Evolutionary conservation across 2,797 vertebrate genomes (phyloP), one percentile per base, ranked within the genome.

Genomic region (Alfaro cultratus): DNA sequence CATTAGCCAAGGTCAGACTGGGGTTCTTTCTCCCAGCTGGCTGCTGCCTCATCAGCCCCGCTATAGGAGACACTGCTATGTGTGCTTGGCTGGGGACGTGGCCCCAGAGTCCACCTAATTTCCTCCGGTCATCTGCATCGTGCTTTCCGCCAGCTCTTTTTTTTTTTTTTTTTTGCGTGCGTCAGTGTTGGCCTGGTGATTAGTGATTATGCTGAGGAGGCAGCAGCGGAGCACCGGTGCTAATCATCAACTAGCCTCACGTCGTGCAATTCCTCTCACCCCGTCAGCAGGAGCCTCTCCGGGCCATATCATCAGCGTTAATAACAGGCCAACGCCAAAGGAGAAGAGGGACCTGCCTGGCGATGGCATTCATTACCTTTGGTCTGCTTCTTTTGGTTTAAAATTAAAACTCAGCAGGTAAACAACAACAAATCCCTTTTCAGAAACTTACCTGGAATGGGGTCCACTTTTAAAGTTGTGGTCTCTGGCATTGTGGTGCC

Each of bases 171-270:
- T 51, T 74, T 60, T 15, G 79, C 77, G 75, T 70, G 80, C 45
- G 80, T 77, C 60, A 68, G 83, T 80, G 86, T 89, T 73, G 83
- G 85, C 83, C 84, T 74, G 83, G 91, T 95, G 94, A 95, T 95
- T 94, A 94, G 89, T 89, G 91, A 92, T 95, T 93, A 93, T 92
- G 95, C 95, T 96, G 95, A 95, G 91, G 82, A 89, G 88, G 95
- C 94, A 93, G 88, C 91, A 94, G 83, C 91, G 86, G 88, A 91
- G 91, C 80, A 79, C 88, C 89, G 78, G 87, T 76, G 88, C 93
- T 95, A 93, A 95, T 95, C 93, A 94, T 91, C 87, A 86, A 80
- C 88, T 72, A 79, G 77, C 60, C 76, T 83, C 51, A 79, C 81
- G 85, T 89, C 88, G 87, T 80, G 72, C 84, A 91, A 83, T 90